These are phyloP conservation scores for Empis livida DNA, from an alignment of 2,888 invertebrate species.

Conservation along the genomic window DNA sequence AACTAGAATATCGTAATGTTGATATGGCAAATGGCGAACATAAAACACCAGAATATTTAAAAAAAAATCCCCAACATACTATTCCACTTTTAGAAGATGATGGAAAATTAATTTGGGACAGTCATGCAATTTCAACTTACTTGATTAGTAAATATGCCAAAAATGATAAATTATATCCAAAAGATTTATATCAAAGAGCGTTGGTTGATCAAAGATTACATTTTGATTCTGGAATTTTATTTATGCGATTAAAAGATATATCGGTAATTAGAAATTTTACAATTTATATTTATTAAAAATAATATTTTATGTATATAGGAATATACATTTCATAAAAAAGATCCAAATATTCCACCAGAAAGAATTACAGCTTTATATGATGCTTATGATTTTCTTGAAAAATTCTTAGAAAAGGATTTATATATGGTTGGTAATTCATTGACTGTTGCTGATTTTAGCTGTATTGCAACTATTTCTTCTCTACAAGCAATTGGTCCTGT, in stretches of 20 bases:
- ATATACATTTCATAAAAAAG: conserved; percentile 10
- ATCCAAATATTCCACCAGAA: conserved; percentile 12
- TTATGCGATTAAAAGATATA: not conserved
- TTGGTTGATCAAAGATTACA: conserved; percentile 36
- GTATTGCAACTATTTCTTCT: conserved; percentile 20
- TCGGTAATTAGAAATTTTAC: no score
- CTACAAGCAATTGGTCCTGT: conserved; percentile 19
- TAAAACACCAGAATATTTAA: conserved; percentile 5
- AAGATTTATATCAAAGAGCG: conserved; percentile 38
- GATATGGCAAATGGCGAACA: conserved; percentile 21
- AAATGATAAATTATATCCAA: conserved; percentile 42
- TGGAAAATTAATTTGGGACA: conserved; percentile 21
- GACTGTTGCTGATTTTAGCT: conserved; percentile 26
- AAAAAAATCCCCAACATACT: conserved; percentile 43
- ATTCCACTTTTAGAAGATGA: conserved; percentile 19
- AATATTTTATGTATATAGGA: not conserved
- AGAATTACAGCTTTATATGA: conserved; percentile 13
- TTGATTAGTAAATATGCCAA: conserved; percentile 41
- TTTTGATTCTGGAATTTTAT: conserved; percentile 4
- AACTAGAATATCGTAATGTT: conserved; percentile 22
- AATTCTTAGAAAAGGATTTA: conserved; percentile 17
- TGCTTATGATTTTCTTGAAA: conserved; percentile 23
- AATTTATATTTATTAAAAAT: no score
- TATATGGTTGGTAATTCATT: conserved; percentile 20
- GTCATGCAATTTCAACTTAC: conserved; percentile 39